phyloP scores from a whole-genome alignment of 2,797 vertebrate species.

The Vireo griseus region DNA sequence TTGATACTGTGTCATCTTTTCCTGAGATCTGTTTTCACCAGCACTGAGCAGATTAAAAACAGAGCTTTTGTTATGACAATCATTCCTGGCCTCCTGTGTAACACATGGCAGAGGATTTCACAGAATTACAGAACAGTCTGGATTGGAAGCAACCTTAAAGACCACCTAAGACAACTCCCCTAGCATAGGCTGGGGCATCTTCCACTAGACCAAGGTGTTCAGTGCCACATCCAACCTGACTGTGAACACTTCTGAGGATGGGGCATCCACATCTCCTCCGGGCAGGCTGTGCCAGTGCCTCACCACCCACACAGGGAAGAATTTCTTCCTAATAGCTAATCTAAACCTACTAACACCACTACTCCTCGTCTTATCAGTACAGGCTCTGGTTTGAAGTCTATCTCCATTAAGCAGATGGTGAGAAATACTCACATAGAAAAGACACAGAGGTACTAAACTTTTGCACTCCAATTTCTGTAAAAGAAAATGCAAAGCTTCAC shows the following conservation, averaged over 20 bases:
- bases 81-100: neutral
- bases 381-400: neutral
- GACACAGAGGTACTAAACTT: neutral
- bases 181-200: neutral
- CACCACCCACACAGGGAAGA: fast-evolving
- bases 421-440: neutral
- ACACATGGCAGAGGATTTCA: neutral
- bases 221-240: neutral
- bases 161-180: neutral
- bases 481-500: neutral
- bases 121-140: neutral
- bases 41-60: neutral
- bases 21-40: neutral
- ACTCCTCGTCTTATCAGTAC: neutral
- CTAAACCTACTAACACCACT: neutral
- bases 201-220: neutral
- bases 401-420: neutral
- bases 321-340: neutral
- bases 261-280: neutral
- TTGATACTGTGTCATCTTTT: neutral
- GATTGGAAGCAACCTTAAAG: neutral
- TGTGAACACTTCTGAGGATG: neutral
- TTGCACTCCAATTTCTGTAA: neutral
- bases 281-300: neutral
- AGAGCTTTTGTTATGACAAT: neutral